Percentiles rank a stretch among this genome's conserved stretches.
Conservation (phyloP, 1,140 invertebrate species). For the Diachasmimorpha longicaudata region DNA sequence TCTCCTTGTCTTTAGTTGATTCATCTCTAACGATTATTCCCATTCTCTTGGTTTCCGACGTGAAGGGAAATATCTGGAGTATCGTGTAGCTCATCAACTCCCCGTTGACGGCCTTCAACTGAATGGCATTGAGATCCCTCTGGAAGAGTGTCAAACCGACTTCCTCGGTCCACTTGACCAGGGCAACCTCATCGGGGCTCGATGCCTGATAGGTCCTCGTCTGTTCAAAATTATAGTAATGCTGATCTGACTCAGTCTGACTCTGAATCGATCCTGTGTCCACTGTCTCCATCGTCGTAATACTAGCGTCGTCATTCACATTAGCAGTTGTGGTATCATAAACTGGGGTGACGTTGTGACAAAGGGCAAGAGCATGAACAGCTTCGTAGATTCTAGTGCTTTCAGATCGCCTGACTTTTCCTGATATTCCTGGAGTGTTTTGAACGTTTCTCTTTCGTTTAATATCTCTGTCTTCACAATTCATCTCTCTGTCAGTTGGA, state of each 20-base stretch:
- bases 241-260: slow-evolving; percentile 74
- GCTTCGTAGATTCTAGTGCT: slow-evolving; percentile 86
- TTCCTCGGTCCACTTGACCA: slow-evolving; percentile 81
- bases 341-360: slow-evolving; percentile 99
- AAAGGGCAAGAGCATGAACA: slow-evolving; percentile 92
- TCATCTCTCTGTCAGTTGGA: slow-evolving; percentile 36
- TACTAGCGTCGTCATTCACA: slow-evolving; percentile 48
- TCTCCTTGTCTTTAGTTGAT: slow-evolving; percentile 73
- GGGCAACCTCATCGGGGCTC: slow-evolving; percentile 94
- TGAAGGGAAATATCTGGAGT: slow-evolving; percentile 97
- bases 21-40: slow-evolving; percentile 94
- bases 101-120: slow-evolving; percentile 77
- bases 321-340: slow-evolving; percentile 70
- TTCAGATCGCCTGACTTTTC: slow-evolving; percentile 70
- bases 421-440: slow-evolving; percentile 40
- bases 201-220: slow-evolving; percentile 79
- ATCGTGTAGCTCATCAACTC: slow-evolving; percentile 83
- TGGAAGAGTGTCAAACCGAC: slow-evolving; percentile 76
- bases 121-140: slow-evolving; percentile 80
- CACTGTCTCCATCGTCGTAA: slow-evolving; percentile 48
- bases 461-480: slow-evolving; percentile 42
- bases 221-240: slow-evolving; percentile 59
- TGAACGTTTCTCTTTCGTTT: not conserved
- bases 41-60: slow-evolving; percentile 98
- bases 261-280: slow-evolving; percentile 59